Conservation (phyloP, 2,113 vertebrate species). For the Mohoua ochrocephala region DNA sequence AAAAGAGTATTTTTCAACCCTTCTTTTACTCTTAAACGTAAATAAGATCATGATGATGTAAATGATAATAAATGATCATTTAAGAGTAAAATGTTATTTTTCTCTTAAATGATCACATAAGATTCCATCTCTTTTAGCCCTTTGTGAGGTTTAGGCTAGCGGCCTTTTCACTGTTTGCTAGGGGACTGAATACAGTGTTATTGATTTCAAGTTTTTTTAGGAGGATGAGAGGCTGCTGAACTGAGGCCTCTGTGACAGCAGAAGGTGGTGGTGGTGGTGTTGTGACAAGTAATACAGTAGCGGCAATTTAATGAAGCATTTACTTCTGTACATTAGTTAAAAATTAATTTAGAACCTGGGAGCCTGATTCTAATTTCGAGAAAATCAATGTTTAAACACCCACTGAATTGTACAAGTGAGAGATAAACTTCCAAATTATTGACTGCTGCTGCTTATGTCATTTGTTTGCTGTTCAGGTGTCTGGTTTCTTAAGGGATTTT, state of each 20-base stretch:
- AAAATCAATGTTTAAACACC: slow-evolving; percentile 47
- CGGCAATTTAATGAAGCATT: slow-evolving; percentile 16
- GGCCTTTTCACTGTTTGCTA: background rate
- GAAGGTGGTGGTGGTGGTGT: background rate
- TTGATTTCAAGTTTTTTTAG: background rate
- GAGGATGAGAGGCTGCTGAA: background rate
- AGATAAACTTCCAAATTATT: slow-evolving; percentile 44
- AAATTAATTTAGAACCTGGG: slow-evolving; percentile 23
- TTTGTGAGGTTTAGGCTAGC: background rate
- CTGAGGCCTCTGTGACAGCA: background rate
- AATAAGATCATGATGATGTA: too few relatives aligned
- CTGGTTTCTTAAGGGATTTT: slow-evolving; percentile 63
- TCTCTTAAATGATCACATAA: background rate
- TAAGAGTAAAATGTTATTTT: too few relatives aligned
- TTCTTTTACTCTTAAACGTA: background rate
- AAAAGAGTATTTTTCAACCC: background rate
- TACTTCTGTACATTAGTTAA: slow-evolving; percentile 21
- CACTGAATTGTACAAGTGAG: background rate
- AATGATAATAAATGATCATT: too few relatives aligned
- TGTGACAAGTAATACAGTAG: background rate
- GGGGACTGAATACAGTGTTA: background rate
- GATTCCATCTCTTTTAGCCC: background rate
- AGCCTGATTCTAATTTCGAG: background rate
- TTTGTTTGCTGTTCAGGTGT: slow-evolving; percentile 63
- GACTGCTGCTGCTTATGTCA: slow-evolving; percentile 28